Conservation (phyloP, 2,888 invertebrate species). For the Athalia cordata region DNA sequence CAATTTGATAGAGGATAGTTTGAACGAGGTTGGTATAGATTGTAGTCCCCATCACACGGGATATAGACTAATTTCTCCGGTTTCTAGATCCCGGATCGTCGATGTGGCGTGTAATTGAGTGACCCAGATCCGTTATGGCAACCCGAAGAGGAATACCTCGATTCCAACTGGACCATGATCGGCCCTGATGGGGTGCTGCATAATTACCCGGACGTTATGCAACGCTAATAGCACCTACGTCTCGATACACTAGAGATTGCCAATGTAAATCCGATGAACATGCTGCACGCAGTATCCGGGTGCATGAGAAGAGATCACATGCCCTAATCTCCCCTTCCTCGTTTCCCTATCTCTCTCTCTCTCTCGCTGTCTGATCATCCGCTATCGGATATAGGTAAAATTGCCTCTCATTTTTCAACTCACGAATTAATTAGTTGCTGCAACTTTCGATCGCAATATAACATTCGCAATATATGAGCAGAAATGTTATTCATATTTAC, state of each 20-base stretch:
- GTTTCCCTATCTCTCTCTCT: too few relatives aligned
- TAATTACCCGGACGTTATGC: conserved; percentile 63
- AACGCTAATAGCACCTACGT: conserved; percentile 33
- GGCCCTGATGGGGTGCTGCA: conserved; percentile 63
- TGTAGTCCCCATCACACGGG: conserved; percentile 39
- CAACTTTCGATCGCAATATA: too few relatives aligned
- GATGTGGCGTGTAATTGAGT: conserved; percentile 69
- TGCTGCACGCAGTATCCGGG: background rate
- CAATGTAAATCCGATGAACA: conserved; percentile 18
- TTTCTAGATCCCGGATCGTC: conserved; percentile 66
- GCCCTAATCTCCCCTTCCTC: background rate
- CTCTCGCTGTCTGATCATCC: too few relatives aligned
- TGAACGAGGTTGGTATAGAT: background rate
- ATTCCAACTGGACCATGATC: conserved; percentile 66
- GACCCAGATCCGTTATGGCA: conserved; percentile 61
- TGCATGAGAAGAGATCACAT: background rate
- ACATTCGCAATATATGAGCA: too few relatives aligned
- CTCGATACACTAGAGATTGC: conserved; percentile 6
- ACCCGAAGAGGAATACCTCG: conserved; percentile 49
- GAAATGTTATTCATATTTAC: background rate
- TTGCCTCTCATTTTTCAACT: too few relatives aligned
- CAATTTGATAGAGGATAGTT: background rate
- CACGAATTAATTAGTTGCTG: too few relatives aligned
- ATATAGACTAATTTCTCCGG: conserved; percentile 67
- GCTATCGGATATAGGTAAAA: too few relatives aligned